These are phyloP conservation scores for Idris sp. DNA, from an alignment of 1,140 invertebrate genomes.

Conservation along the genomic window DNA sequence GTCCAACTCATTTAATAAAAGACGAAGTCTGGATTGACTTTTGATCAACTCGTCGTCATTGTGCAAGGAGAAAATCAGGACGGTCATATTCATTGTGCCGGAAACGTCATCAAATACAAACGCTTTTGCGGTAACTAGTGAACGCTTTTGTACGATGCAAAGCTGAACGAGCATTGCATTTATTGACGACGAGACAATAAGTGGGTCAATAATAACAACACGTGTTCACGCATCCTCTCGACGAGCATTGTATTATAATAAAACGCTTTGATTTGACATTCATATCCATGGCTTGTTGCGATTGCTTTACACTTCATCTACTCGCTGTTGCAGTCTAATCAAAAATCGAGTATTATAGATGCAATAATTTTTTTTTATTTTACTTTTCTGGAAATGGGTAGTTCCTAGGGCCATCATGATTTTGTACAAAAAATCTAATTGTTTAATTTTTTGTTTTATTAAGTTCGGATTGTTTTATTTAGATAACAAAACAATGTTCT, in stretches of 20 bases:
- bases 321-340: no score
- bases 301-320: slow-evolving; percentile 38
- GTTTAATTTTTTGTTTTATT: no score
- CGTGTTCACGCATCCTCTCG: slow-evolving; percentile 42
- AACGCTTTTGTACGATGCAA: slow-evolving; percentile 47
- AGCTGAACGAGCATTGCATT: slow-evolving; percentile 47
- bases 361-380: no score
- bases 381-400: no score
- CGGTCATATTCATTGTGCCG: slow-evolving; percentile 31
- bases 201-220: slow-evolving; percentile 53
- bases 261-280: slow-evolving; percentile 42
- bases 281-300: slow-evolving; percentile 22
- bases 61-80: slow-evolving; percentile 40
- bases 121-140: slow-evolving; percentile 46
- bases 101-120: slow-evolving; percentile 58
- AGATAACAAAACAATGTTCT: no score
- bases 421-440: no score
- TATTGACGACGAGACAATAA: slow-evolving; percentile 54
- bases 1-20: slow-evolving; percentile 28
- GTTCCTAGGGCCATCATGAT: no score
- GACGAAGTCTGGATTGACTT: slow-evolving; percentile 36
- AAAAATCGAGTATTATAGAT: no score
- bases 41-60: slow-evolving; percentile 42
- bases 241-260: slow-evolving; percentile 32
- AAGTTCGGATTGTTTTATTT: no score